A percentile compares a stretch with the other conserved stretches of the same genome.
Conservation (phyloP, 2,113 vertebrate species). For the Boulengeromyrus knoepffleri region DNA sequence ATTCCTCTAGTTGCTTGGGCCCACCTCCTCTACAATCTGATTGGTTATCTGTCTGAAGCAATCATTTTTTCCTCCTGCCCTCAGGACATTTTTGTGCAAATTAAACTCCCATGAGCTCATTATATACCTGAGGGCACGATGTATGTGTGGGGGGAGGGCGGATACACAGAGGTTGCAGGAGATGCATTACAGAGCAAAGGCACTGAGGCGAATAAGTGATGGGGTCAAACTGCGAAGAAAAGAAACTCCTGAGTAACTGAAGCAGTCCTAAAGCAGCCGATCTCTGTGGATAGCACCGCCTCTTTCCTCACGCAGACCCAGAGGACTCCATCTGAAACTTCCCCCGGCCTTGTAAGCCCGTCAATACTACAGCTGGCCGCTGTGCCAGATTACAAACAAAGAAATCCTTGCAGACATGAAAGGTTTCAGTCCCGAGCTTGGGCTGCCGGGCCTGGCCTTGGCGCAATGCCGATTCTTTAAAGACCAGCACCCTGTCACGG, state of each 20-base stretch:
- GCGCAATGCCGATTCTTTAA: background rate
- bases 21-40: too few species aligned
- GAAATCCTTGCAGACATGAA: background rate
- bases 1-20: too few species aligned
- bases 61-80: too few species aligned
- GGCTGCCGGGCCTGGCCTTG: background rate
- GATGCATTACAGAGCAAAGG: background rate
- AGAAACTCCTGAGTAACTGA: slow-evolving; percentile 37
- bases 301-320: slow-evolving; percentile 45
- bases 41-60: too few species aligned
- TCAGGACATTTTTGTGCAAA: too few species aligned
- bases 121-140: background rate
- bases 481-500: background rate
- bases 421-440: background rate
- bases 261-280: slow-evolving; percentile 11
- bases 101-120: too few species aligned
- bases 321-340: slow-evolving; percentile 11
- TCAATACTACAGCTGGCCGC: slow-evolving; percentile 28
- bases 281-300: slow-evolving; percentile 33
- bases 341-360: background rate
- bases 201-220: background rate
- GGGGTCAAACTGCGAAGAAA: slow-evolving; percentile 16
- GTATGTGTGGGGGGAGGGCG: background rate
- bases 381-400: slow-evolving; percentile 18
- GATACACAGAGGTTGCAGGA: background rate